Conservation (phyloP, 2,797 vertebrate species). For the Labeo calbasu region DNA sequence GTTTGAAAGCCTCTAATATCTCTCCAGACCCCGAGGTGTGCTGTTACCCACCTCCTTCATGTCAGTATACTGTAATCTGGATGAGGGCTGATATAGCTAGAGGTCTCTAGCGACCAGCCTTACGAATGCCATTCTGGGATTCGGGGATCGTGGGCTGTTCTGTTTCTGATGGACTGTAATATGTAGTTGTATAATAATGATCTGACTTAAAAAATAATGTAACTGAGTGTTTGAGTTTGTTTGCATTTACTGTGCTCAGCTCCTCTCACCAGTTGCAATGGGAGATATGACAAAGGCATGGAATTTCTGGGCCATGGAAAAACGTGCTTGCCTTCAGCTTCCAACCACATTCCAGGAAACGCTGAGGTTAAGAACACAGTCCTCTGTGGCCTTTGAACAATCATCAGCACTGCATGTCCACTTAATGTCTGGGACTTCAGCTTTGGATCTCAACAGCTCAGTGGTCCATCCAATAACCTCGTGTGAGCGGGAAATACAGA, state of each 20-base stretch:
- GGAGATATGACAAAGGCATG: conserved; percentile 35
- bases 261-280: not conserved
- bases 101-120: conserved; percentile 42
- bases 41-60: conserved; percentile 31
- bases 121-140: conserved; percentile 65
- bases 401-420: conserved; percentile 71
- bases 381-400: conserved; percentile 69
- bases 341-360: conserved; percentile 76
- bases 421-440: conserved; percentile 70
- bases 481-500: conserved; percentile 21
- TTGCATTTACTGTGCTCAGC: not conserved
- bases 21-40: conserved; percentile 47
- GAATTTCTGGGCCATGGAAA: conserved; percentile 70
- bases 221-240: not conserved
- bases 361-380: conserved; percentile 73
- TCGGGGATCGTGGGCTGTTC: conserved; percentile 67
- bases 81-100: conserved; percentile 36
- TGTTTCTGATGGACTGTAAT: conserved; percentile 59
- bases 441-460: conserved; percentile 41
- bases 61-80: conserved; percentile 38
- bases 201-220: not conserved
- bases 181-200: not conserved
- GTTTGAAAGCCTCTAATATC: conserved; percentile 31
- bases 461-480: conserved; percentile 31
- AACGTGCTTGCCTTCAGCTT: conserved; percentile 65